Evolutionary conservation across 1,140 invertebrate genomes (phyloP).

Genomic region (Drosophila persimilis): DNA sequence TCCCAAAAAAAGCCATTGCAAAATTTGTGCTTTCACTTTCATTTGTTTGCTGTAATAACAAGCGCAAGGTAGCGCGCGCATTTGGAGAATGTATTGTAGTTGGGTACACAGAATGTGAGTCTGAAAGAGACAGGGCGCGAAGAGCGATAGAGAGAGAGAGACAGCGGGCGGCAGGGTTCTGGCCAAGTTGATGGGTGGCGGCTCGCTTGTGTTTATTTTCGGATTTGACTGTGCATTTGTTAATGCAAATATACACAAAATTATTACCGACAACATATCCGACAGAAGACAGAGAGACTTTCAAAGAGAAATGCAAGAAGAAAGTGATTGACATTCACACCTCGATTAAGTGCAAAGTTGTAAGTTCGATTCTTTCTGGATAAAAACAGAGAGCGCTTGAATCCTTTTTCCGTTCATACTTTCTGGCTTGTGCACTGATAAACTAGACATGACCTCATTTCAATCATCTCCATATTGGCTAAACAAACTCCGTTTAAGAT

Average conservation of each 20-base stretch:
- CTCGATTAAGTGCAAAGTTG: not conserved
- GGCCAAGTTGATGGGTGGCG: slow-evolving; percentile 1
- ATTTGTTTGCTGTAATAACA: slow-evolving; percentile 81
- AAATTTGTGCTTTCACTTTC: slow-evolving; percentile 81
- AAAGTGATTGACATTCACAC: slow-evolving; percentile 45
- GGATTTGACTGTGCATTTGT: slow-evolving; percentile 65
- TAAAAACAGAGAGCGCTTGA: too few relatives aligned
- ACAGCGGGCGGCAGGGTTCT: slow-evolving; percentile 15
- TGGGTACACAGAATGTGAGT: slow-evolving; percentile 59
- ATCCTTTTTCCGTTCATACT: too few relatives aligned
- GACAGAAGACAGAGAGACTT: not conserved
- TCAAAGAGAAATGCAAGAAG: not conserved
- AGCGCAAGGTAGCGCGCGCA: slow-evolving; percentile 66
- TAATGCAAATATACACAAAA: slow-evolving; percentile 56
- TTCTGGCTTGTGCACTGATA: too few relatives aligned
- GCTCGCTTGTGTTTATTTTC: slow-evolving; percentile 36
- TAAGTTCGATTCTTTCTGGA: too few relatives aligned
- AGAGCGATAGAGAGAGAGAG: too few relatives aligned
- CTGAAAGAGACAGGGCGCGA: slow-evolving; percentile 26
- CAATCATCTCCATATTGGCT: not conserved
- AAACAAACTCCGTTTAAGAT: slow-evolving; percentile 36
- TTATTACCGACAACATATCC: slow-evolving; percentile 16
- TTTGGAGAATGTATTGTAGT: slow-evolving; percentile 72
- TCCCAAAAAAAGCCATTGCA: slow-evolving; percentile 59
- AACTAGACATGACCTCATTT: too few relatives aligned